Conservation (phyloP, 2,113 vertebrate genomes). For the Antechinus stuartii region DNA sequence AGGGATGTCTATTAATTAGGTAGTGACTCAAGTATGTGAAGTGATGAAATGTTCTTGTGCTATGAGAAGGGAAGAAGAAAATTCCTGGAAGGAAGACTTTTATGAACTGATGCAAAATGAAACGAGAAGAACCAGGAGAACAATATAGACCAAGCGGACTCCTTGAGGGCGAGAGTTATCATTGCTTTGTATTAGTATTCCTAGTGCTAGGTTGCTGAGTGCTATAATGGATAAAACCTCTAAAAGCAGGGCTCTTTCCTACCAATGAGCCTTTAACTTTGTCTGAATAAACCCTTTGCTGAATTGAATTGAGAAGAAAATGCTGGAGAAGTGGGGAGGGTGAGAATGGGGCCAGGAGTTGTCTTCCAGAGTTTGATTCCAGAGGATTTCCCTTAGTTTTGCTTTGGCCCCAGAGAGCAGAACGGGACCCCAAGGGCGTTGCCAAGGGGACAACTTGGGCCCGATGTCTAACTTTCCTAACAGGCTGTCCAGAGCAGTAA, state of each 20-base stretch:
- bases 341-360: background rate
- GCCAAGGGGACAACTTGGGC: background rate
- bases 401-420: background rate
- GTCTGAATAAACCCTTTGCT: background rate
- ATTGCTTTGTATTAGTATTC: too few relatives aligned
- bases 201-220: background rate
- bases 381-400: background rate
- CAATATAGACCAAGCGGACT: background rate
- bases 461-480: background rate
- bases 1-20: background rate
- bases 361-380: background rate
- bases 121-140: background rate
- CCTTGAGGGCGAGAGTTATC: background rate
- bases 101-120: background rate
- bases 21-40: background rate
- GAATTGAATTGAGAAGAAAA: background rate
- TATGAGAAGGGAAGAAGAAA: background rate
- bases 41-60: background rate
- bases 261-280: background rate
- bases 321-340: rapidly evolving
- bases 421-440: background rate
- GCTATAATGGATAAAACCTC: background rate
- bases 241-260: background rate
- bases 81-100: background rate
- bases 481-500: background rate